Conservation (phyloP, 1,140 invertebrate genomes). For the Heliconius eleuchia region DNA sequence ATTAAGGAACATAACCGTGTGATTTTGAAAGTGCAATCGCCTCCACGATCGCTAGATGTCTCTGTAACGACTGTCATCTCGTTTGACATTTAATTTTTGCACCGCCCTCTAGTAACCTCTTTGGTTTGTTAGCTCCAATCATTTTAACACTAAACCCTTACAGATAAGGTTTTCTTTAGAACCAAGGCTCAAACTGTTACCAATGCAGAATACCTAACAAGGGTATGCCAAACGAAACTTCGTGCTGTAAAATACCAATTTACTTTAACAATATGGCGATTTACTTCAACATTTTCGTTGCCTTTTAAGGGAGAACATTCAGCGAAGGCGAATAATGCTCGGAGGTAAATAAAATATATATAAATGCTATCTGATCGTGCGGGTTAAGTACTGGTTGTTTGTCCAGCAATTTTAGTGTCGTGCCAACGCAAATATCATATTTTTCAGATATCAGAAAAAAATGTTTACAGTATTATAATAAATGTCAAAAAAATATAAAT, state of each 20-base stretch:
- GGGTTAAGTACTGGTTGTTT: conserved; percentile 45
- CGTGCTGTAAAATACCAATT: conserved; percentile 77
- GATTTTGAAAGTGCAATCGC: conserved; percentile 47
- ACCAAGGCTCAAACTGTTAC: conserved; percentile 30
- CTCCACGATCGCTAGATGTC: conserved; percentile 58
- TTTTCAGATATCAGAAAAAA: conserved; percentile 6
- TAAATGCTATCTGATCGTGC: conserved; percentile 50
- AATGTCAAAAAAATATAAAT: no score
- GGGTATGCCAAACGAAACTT: conserved; percentile 66
- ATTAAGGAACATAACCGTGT: conserved; percentile 30
- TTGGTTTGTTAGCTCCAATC: conserved; percentile 29
- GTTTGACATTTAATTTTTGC: conserved; percentile 64
- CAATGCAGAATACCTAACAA: conserved; percentile 52
- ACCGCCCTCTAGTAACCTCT: conserved; percentile 39
- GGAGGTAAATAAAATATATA: conserved; percentile 57
- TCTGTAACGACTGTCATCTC: conserved; percentile 62
- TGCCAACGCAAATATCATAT: conserved; percentile 46
- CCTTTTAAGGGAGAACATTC: conserved; percentile 71
- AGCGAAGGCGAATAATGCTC: conserved; percentile 64
- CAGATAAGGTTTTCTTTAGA: conserved; percentile 45
- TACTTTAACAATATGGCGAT: conserved; percentile 76
- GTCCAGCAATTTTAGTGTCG: conserved; percentile 57
- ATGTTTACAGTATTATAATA: no score
- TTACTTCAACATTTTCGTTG: conserved; percentile 65
- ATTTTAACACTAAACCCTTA: conserved; percentile 22